These are phyloP conservation scores for Brachyhypopomus occidentalis DNA, from an alignment of 2,113 vertebrate genomes.

Conservation along the genomic window DNA sequence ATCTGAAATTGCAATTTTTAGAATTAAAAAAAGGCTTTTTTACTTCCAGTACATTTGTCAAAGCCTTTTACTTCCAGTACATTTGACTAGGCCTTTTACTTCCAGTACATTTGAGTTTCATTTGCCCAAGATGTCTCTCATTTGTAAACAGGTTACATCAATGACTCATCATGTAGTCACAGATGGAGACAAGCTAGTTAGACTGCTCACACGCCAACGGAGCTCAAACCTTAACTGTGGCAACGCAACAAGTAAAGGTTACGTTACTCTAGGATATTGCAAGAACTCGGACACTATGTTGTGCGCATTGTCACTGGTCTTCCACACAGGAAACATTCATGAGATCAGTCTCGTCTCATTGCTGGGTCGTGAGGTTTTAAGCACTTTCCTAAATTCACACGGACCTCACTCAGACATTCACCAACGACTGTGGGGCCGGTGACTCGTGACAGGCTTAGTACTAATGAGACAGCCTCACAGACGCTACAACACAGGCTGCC, in stretches of 20 bases:
- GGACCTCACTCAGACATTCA: slow-evolving; percentile 1
- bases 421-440: slow-evolving; percentile 17
- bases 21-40: neutral
- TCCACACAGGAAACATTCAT: neutral
- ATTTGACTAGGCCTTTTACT: too few species aligned
- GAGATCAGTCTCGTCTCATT: neutral
- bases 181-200: neutral
- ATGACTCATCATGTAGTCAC: slow-evolving; percentile 7
- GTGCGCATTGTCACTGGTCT: neutral
- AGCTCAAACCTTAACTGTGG: neutral
- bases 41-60: too few species aligned
- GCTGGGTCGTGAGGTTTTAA: neutral
- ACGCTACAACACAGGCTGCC: slow-evolving; percentile 19
- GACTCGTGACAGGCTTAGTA: slow-evolving; percentile 50
- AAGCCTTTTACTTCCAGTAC: too few species aligned
- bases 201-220: neutral
- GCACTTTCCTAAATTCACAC: neutral
- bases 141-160: slow-evolving; percentile 21
- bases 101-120: neutral
- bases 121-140: neutral
- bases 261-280: neutral
- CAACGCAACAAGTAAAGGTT: neutral
- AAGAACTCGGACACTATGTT: neutral
- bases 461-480: slow-evolving; percentile 55
- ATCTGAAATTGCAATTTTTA: neutral